phyloP scores from a whole-genome alignment of 2,888 invertebrate species.

The Melieria omissa region DNA sequence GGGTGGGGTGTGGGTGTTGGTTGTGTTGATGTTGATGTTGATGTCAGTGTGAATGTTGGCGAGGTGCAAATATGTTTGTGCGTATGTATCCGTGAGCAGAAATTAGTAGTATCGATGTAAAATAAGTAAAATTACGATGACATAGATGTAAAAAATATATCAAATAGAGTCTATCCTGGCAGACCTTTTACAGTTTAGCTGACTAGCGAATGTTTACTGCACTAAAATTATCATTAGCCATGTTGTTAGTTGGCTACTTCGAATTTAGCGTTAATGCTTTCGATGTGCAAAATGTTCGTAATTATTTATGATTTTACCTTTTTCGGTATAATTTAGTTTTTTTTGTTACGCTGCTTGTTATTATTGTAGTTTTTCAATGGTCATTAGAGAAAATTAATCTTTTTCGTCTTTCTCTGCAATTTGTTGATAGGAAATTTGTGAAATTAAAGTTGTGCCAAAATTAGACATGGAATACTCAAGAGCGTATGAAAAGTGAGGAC shows the following conservation, averaged over 20 bases:
- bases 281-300: not conserved
- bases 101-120: not conserved
- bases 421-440: not conserved
- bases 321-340: conserved; percentile 2
- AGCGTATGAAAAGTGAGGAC: too few species aligned
- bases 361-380: not conserved
- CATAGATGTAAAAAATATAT: not conserved
- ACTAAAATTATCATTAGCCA: too few species aligned
- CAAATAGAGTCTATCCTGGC: too few species aligned
- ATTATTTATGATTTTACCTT: conserved; percentile 21
- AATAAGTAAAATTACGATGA: not conserved
- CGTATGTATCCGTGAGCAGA: too few species aligned
- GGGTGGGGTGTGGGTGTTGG: not conserved
- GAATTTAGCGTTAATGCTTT: not conserved
- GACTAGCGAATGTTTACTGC: too few species aligned
- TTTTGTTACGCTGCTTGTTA: not conserved
- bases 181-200: too few species aligned
- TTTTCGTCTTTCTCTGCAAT: conserved; percentile 49
- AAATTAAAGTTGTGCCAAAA: not conserved
- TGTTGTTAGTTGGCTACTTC: not conserved
- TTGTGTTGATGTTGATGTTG: not conserved
- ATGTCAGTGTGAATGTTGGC: not conserved
- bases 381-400: conserved; percentile 28
- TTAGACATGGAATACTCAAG: too few species aligned
- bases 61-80: too few species aligned